These are phyloP conservation scores for Botia kubotai DNA, from an alignment of 2,797 vertebrate species.

Conservation along the genomic window DNA sequence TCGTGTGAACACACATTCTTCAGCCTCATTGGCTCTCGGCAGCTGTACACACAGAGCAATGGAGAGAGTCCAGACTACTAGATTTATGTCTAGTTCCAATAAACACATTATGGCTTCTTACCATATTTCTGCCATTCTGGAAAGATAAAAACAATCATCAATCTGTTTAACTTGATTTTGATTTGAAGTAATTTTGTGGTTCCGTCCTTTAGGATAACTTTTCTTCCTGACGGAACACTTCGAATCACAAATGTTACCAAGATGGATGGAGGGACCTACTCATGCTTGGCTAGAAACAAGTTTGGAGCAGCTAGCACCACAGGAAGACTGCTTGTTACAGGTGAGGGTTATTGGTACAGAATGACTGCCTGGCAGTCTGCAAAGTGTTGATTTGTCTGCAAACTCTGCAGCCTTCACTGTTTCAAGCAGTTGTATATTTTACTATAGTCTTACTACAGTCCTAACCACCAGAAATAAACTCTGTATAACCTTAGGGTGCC, in stretches of 20 bases:
- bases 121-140: slow-evolving; percentile 18
- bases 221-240: slow-evolving; percentile 88
- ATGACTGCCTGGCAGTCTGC: neutral
- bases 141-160: slow-evolving; percentile 46
- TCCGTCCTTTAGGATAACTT: slow-evolving; percentile 77
- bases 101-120: slow-evolving; percentile 37
- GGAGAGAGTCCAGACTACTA: slow-evolving; percentile 20
- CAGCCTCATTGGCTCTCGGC: slow-evolving; percentile 30
- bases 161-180: slow-evolving; percentile 16
- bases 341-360: slow-evolving; percentile 67
- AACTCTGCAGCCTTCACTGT: neutral
- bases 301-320: slow-evolving; percentile 90
- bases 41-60: slow-evolving; percentile 20
- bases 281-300: slow-evolving; percentile 89
- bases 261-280: slow-evolving; percentile 88
- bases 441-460: neutral
- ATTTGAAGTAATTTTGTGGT: slow-evolving; percentile 39
- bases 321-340: slow-evolving; percentile 87
- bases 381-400: neutral
- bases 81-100: slow-evolving; percentile 49
- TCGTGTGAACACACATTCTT: slow-evolving; percentile 35
- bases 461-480: neutral
- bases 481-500: slow-evolving; percentile 4
- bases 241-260: slow-evolving; percentile 89
- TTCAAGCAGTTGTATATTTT: neutral